Evolutionary conservation across 2,797 vertebrate genomes (phyloP).

Genomic region (Argentina silus): DNA sequence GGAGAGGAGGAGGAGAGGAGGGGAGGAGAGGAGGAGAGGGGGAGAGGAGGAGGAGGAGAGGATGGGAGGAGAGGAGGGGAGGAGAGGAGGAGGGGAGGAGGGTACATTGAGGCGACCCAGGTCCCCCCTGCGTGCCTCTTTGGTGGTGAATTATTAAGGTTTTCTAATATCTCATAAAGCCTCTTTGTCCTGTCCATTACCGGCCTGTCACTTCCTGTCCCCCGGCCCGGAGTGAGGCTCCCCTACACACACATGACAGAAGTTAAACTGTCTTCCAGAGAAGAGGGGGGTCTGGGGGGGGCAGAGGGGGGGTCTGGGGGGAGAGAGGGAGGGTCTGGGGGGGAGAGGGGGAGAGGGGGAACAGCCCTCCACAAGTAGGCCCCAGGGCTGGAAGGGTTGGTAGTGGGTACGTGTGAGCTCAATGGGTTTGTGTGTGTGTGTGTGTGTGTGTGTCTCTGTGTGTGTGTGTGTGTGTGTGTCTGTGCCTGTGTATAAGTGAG

Average conservation of each 20-base stretch:
- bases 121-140: constrained; percentile 62
- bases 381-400: constrained; percentile 65
- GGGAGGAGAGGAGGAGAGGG: neutral
- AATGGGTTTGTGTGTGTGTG: constrained; percentile 10
- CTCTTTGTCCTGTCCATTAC: constrained; percentile 83
- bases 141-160: constrained; percentile 83
- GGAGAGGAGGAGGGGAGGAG: constrained; percentile 1
- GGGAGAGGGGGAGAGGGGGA: constrained; percentile 22
- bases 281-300: constrained; percentile 53
- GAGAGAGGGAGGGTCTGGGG: constrained; percentile 27
- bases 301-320: neutral
- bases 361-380: constrained; percentile 65
- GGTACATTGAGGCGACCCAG: neutral
- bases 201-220: constrained; percentile 78
- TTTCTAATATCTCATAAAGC: constrained; percentile 83
- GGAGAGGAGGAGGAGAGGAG: no score
- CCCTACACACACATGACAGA: constrained; percentile 78
- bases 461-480: constrained; percentile 40
- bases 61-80: constrained; percentile 35
- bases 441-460: constrained; percentile 38
- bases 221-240: constrained; percentile 66
- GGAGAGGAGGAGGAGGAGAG: constrained; percentile 12
- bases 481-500: constrained; percentile 15
- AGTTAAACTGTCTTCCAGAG: constrained; percentile 79
- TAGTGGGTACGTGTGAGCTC: constrained; percentile 25